Evolutionary conservation across 2,888 invertebrate genomes (phyloP).

Genomic region (Brenthis hecate): DNA sequence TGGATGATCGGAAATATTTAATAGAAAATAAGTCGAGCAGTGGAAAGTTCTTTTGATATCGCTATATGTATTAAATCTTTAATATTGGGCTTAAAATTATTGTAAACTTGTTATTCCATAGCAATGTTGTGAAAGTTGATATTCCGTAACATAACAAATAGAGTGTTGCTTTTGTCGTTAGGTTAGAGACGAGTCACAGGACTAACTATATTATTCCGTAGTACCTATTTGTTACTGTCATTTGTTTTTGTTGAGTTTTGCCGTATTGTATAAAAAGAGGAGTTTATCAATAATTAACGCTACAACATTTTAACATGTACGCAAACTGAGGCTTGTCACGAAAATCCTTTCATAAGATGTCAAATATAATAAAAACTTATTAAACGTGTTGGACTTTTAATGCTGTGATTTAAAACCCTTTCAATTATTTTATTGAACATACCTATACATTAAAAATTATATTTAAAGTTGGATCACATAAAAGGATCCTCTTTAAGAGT

Average conservation of each 20-base stretch:
- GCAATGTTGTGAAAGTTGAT: slow-evolving; percentile 42
- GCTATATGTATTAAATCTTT: slow-evolving; percentile 40
- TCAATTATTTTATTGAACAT: not conserved
- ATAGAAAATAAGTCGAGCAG: slow-evolving; percentile 39
- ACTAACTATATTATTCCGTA: slow-evolving; percentile 64
- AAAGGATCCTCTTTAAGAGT: too few relatives aligned
- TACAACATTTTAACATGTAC: slow-evolving; percentile 76
- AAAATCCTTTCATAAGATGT: slow-evolving; percentile 79
- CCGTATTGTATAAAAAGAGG: slow-evolving; percentile 71
- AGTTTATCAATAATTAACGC: slow-evolving; percentile 75
- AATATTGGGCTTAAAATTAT: slow-evolving; percentile 38
- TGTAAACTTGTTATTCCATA: slow-evolving; percentile 54
- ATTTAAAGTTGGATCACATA: too few relatives aligned
- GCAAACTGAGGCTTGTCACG: slow-evolving; percentile 80
- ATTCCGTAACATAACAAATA: slow-evolving; percentile 52
- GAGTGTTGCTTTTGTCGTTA: slow-evolving; percentile 72
- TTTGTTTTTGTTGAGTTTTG: slow-evolving; percentile 80
- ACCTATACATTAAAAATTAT: too few relatives aligned
- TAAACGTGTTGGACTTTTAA: slow-evolving; percentile 43
- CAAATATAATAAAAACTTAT: slow-evolving; percentile 81
- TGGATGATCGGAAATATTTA: slow-evolving; percentile 39
- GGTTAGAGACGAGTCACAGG: slow-evolving; percentile 70
- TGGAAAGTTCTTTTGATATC: slow-evolving; percentile 32
- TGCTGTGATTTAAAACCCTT: slow-evolving; percentile 5
- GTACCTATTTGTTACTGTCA: slow-evolving; percentile 66